Base-by-base conservation (phyloP, 2,113 vertebrate species). In the Chaetops frenatus region DNA sequence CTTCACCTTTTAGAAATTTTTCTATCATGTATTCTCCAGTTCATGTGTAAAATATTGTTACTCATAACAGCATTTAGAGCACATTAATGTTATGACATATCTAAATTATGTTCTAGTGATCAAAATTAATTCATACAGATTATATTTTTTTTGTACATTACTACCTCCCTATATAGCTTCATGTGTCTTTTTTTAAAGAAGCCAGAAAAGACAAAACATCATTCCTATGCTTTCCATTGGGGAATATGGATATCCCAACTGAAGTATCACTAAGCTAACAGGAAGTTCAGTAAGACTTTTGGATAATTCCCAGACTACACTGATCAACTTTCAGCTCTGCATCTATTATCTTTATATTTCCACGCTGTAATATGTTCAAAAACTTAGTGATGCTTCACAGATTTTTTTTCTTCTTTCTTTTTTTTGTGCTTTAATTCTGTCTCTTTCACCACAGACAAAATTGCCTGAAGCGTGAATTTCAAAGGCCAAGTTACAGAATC, bases 391-490 rank as follows among this genome's bases (percentile, higher is more conserved):
- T 82, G 20, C 60, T 86, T 95, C 79, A 69, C 38, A 88, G 67
- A 27, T 21, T 18, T 42, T 47, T 69, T 66, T 57, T 73, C n/a
- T n/a, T n/a, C n/a, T n/a, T n/a, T n/a, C n/a, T n/a, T n/a, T 73
- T n/a, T 47, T 56, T 17, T 27, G 16, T 33, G 17, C 64, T 84
- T 88, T 90, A 95, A 83, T 93, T 92, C 33, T 51, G 28, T 67
- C 70, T 92, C 36, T 50, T 82, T 57, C 16, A 6, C 94, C 60
- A 90, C 67, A 83, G 64, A 90, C 45, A 95, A 79, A 76, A 83
- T 76, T 86, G 92, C 92, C 93, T 35, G 44, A 28, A 92, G 86
- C 79, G 67, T 48, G 60, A 82, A 85, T 96, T 96, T 94, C 79
- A 94, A 88, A 94, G 69, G 60, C 16, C 22, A 76, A 87, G 86